These are phyloP conservation scores for Chironomus tepperi DNA, from an alignment of 1,140 invertebrate genomes.

Conservation along the genomic window DNA sequence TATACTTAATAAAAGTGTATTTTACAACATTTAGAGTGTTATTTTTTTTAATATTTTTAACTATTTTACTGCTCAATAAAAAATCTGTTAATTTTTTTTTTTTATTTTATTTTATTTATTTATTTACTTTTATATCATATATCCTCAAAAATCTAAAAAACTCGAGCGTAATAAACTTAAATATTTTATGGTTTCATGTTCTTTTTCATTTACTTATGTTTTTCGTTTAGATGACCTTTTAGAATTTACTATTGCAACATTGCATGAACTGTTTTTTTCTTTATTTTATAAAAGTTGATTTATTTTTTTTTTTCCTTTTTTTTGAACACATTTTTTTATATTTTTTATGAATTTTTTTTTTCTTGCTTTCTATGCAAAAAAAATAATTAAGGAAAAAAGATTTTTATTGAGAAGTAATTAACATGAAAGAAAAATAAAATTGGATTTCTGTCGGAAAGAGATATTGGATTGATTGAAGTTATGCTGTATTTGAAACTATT, in stretches of 20 bases:
- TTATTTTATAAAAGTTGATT: not conserved
- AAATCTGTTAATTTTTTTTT: not conserved
- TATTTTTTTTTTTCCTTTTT: not conserved
- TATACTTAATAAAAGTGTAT: conserved; percentile 14
- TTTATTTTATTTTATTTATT: too few relatives aligned
- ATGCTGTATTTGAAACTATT: too few relatives aligned
- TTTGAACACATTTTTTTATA: conserved; percentile 10
- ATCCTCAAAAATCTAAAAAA: conserved; percentile 14
- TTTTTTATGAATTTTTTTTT: not conserved
- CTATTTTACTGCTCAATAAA: conserved; percentile 9
- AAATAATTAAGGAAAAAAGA: not conserved
- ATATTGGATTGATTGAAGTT: too few relatives aligned
- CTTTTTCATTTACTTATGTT: conserved; percentile 1
- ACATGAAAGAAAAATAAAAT: not conserved
- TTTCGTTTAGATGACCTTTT: conserved; percentile 8
- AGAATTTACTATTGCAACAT: conserved; percentile 8
- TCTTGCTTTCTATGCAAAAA: not conserved
- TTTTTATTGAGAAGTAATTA: not conserved
- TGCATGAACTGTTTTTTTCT: not conserved
- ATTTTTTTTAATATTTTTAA: not conserved
- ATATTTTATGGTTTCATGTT: not conserved
- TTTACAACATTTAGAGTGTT: conserved; percentile 13
- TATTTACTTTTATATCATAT: not conserved
- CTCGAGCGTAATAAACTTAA: conserved; percentile 12
- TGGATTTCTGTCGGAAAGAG: too few relatives aligned